Base-by-base conservation (phyloP, 2,888 invertebrate species). In the Trichopria drosophilae region DNA sequence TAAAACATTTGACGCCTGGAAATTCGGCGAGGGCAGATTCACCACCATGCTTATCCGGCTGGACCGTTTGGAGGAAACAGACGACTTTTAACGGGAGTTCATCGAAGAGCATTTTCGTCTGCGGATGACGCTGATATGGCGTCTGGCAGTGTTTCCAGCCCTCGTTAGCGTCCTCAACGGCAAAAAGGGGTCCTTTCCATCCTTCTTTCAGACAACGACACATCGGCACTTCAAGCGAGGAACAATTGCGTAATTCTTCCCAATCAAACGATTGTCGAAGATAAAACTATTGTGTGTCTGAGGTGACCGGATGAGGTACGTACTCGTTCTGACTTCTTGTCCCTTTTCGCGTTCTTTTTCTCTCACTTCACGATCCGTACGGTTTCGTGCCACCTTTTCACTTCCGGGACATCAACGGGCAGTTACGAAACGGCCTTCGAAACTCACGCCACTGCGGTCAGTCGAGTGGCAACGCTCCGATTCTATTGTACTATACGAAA, bases 261-360 rank as follows among this genome's bases (percentile, higher is more conserved):
- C 70, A 70, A 73, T 73, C 72, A 71, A 66, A 62, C 66, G 65
- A 72, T 67, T 67, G 67, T 71, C 65, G 61, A 64, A 63, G 66
- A 65, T 70, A 67, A 67, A 68, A 67, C 71, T 69, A 72, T 71
- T 71, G 71, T 71, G 62, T 62, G 26, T 15, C 20, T 3, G 19
- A 49, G 26, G 19, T 53, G 32, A 20, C 40, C 40, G 48, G 40
- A 53, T 40, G 40, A 40, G 53, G 44, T 53, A 32, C 48, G 22
- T 29, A 12, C 22, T 43, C n/a, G 23, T 47, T 13, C 19, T 18
- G 4, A 6, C 24, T 23, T 24, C 19, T 13, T 20, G 3, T 20
- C n/a, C n/a, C 12, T 37, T n/a, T 28, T 13, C 3, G 28, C n/a
- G 13, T 7, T 28, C n/a, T 29, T 19, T 20, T 12, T 1, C 29